Evolutionary conservation across 1,140 invertebrate species (phyloP).

Genomic region (Dreissena rostriformis): DNA sequence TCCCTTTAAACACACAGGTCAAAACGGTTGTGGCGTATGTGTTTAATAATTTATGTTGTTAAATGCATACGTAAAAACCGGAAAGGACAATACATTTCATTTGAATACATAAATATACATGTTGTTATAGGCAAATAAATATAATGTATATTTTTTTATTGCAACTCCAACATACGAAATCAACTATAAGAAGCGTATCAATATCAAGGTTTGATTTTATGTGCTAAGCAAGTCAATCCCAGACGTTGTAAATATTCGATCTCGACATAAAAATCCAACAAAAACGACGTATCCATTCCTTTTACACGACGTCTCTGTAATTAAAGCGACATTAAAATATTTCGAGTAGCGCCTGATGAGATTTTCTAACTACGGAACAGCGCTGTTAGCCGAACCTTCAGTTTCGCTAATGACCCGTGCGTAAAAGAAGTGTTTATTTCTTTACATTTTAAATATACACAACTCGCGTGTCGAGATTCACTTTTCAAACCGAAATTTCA

Average conservation of each 20-base stretch:
- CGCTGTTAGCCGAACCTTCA: slow-evolving; percentile 19
- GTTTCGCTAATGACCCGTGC: slow-evolving; percentile 33
- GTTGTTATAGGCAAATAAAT: no score
- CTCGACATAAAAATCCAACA: slow-evolving; percentile 37
- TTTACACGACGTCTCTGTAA: slow-evolving; percentile 33
- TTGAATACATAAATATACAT: no score
- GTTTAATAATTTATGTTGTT: no score
- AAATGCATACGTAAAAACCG: no score
- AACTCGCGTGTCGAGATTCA: slow-evolving; percentile 48
- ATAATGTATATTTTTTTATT: no score
- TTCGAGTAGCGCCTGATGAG: slow-evolving; percentile 38
- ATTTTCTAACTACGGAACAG: slow-evolving; percentile 33
- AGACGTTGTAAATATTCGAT: slow-evolving; percentile 10
- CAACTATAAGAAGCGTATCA: no score
- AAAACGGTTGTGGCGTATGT: no score
- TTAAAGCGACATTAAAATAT: slow-evolving; percentile 56
- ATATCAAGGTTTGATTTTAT: neutral
- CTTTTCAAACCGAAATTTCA: slow-evolving; percentile 25
- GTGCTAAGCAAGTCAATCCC: neutral
- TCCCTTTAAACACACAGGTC: neutral
- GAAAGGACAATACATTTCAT: no score
- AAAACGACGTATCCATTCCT: slow-evolving; percentile 31
- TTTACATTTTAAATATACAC: slow-evolving; percentile 47
- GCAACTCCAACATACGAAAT: no score
- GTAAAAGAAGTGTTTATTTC: slow-evolving; percentile 40